These are phyloP conservation scores for Diacarnus erythraeanus DNA, from an alignment of 37 sponge, comb jelly and placozoan genomes.

Conservation along the genomic window DNA sequence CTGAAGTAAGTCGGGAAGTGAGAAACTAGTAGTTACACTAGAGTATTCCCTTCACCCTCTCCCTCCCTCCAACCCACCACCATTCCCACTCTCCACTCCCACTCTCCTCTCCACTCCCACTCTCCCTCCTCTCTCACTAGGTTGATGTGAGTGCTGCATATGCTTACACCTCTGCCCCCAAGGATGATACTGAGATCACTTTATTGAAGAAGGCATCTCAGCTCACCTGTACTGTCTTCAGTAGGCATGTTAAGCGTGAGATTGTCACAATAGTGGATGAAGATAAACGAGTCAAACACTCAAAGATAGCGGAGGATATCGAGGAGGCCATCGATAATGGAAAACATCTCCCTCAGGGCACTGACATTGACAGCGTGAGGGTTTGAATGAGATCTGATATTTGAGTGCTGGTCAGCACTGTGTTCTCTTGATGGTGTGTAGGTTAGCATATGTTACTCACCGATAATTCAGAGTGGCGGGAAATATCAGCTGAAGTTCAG, in stretches of 20 bases:
- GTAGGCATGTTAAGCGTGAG: conserved; percentile 88
- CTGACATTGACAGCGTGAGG: conserved; percentile 79
- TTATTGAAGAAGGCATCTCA: conserved; percentile 84
- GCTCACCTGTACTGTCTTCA: conserved; percentile 87
- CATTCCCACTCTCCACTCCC: neutral
- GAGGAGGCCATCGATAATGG: conserved; percentile 71
- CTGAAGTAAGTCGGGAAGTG: conserved; percentile 78
- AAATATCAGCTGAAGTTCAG: conserved; percentile 95
- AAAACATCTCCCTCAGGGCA: conserved; percentile 75
- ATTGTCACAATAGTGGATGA: conserved; percentile 89
- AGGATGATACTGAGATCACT: conserved; percentile 80
- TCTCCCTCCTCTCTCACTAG: conserved; percentile 15
- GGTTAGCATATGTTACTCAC: conserved; percentile 92
- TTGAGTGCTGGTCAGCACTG: neutral
- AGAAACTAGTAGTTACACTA: conserved; percentile 47
- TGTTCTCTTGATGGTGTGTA: conserved; percentile 1
- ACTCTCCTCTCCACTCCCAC: neutral
- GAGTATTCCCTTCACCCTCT: neutral
- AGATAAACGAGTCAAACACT: conserved; percentile 93
- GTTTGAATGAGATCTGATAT: too few relatives aligned
- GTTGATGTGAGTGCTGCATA: conserved; percentile 83
- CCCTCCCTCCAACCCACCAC: neutral
- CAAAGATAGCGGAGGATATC: conserved; percentile 78
- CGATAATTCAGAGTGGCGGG: conserved; percentile 94
- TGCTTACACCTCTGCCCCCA: conserved; percentile 80